Conservation (phyloP, 2,113 vertebrate species). For the Accipiter virgatus region DNA sequence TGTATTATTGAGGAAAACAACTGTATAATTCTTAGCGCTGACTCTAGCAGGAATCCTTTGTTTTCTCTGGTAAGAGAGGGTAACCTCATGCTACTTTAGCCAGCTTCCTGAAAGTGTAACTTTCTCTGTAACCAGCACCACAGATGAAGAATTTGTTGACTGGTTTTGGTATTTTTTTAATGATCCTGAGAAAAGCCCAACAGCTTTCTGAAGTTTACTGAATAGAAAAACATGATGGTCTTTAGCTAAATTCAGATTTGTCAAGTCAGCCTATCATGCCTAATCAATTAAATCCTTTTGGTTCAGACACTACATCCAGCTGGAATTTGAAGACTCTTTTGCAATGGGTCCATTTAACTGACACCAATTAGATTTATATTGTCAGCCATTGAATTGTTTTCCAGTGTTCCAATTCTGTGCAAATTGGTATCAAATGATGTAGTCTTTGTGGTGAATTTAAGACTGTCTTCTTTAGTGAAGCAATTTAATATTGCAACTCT, state of each 20-base stretch:
- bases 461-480: background rate
- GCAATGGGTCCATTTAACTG: fast-evolving
- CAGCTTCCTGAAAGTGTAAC: background rate
- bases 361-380: background rate
- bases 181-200: background rate
- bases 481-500: background rate
- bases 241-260: background rate
- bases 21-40: background rate
- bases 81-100: background rate
- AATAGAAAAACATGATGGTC: background rate
- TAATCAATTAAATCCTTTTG: background rate
- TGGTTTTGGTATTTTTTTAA: background rate
- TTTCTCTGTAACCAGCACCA: background rate
- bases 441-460: background rate
- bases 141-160: background rate
- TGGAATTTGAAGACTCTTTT: background rate
- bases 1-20: background rate
- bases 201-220: background rate
- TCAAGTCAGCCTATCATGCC: background rate
- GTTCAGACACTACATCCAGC: background rate
- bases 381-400: background rate
- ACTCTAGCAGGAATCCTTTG: background rate
- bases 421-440: background rate
- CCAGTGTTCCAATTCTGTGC: background rate
- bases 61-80: background rate